Evolutionary conservation across 2,888 invertebrate species (phyloP).

Genomic region (Octonoba sinensis): DNA sequence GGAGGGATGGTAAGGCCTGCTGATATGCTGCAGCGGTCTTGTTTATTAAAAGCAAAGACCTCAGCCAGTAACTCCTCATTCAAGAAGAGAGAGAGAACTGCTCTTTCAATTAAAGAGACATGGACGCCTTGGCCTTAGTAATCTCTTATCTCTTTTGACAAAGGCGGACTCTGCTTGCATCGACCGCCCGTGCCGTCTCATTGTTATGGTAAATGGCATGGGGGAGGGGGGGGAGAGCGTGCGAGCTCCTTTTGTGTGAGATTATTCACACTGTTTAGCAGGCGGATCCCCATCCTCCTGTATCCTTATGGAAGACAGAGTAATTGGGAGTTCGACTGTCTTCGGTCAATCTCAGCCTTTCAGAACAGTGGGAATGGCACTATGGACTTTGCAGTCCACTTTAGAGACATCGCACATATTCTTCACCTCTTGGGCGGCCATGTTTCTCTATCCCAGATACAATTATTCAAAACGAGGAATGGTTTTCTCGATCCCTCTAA

Average conservation of each 20-base stretch:
- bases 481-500: no score
- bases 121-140: constrained; percentile 44
- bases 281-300: constrained; percentile 22
- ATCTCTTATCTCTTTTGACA: constrained; percentile 54
- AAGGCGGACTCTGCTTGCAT: constrained; percentile 19
- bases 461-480: no score
- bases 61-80: constrained; percentile 19
- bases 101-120: constrained; percentile 63
- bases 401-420: no score
- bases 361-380: no score
- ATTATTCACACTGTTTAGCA: constrained; percentile 61
- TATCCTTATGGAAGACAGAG: background rate
- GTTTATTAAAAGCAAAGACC: constrained; percentile 49
- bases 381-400: no score
- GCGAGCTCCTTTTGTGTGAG: constrained; percentile 18
- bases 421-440: no score
- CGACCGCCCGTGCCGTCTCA: constrained; percentile 18
- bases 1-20: constrained; percentile 5
- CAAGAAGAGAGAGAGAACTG: constrained; percentile 32
- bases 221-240: constrained; percentile 13
- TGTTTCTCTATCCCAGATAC: no score
- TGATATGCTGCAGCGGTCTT: constrained; percentile 31
- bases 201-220: constrained; percentile 53
- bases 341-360: background rate
- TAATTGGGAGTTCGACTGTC: constrained; percentile 29